phyloP scores from a whole-genome alignment of 2,888 invertebrate genomes.

The Luffia ferchaultella region DNA sequence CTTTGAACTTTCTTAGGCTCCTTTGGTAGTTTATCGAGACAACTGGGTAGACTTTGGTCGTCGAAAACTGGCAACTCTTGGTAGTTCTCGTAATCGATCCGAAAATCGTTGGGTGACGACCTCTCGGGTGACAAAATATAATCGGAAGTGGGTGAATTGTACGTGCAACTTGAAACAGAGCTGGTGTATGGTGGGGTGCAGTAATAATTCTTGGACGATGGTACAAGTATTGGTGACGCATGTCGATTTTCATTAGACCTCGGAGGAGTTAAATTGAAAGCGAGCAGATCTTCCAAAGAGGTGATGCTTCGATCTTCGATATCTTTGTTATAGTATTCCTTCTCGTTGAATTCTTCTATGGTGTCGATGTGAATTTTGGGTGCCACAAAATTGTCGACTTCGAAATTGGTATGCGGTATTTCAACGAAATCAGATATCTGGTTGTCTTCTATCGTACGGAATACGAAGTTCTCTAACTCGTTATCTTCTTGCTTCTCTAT shows the following conservation, averaged over 20 bases:
- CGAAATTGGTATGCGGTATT: conserved; percentile 9
- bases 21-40: background rate
- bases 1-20: background rate
- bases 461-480: background rate
- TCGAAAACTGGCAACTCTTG: conserved; percentile 32
- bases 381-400: conserved; percentile 9
- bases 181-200: conserved; percentile 24
- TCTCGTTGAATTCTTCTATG: conserved; percentile 22
- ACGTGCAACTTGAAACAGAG: conserved; percentile 15
- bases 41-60: conserved; percentile 19
- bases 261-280: background rate
- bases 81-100: conserved; percentile 30
- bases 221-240: conserved; percentile 31
- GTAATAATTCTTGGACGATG: conserved; percentile 22
- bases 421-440: conserved; percentile 19
- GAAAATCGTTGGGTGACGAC: conserved; percentile 28
- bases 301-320: conserved; percentile 13
- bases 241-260: background rate
- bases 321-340: conserved; percentile 17
- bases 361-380: conserved; percentile 15
- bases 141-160: conserved; percentile 23
- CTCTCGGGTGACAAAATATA: conserved; percentile 32
- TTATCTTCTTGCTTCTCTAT: conserved; percentile 9
- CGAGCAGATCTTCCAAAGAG: background rate
- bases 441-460: conserved; percentile 13